Conservation (phyloP, 2,113 vertebrate genomes). For the Sinosuthora webbiana region DNA sequence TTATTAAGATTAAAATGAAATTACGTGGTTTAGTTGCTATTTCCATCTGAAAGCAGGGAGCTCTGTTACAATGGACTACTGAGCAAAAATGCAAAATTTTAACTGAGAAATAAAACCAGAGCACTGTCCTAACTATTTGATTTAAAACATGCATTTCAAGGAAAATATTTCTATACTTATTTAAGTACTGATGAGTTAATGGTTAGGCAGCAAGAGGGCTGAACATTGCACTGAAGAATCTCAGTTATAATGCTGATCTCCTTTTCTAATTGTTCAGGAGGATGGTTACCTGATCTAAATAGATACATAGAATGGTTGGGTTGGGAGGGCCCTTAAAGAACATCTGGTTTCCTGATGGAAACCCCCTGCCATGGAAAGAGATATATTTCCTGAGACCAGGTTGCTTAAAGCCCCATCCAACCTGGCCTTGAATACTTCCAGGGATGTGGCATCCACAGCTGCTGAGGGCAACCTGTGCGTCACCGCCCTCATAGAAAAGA, state of each 20-base stretch:
- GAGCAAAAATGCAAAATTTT: neutral
- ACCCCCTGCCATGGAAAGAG: neutral
- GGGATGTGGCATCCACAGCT: neutral
- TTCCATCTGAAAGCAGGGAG: neutral
- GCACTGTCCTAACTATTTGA: neutral
- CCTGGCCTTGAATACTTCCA: neutral
- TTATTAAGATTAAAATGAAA: conserved; percentile 35
- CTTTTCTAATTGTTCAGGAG: neutral
- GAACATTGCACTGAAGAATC: neutral
- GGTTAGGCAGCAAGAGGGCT: neutral
- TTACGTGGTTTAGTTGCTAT: neutral
- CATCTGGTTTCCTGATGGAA: neutral
- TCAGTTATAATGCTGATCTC: neutral
- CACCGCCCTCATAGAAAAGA: neutral
- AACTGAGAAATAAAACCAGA: neutral
- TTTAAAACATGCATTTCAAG: conserved; percentile 34
- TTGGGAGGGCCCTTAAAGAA: neutral
- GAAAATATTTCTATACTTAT: conserved; percentile 52
- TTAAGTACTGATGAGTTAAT: conserved; percentile 40
- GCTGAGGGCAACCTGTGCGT: neutral
- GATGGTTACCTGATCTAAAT: neutral
- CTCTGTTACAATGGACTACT: neutral
- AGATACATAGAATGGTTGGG: neutral
- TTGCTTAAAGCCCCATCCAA: neutral
- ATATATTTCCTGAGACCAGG: neutral